phyloP scores from a whole-genome alignment of 2,113 vertebrate genomes.

The Martes martes region DNA sequence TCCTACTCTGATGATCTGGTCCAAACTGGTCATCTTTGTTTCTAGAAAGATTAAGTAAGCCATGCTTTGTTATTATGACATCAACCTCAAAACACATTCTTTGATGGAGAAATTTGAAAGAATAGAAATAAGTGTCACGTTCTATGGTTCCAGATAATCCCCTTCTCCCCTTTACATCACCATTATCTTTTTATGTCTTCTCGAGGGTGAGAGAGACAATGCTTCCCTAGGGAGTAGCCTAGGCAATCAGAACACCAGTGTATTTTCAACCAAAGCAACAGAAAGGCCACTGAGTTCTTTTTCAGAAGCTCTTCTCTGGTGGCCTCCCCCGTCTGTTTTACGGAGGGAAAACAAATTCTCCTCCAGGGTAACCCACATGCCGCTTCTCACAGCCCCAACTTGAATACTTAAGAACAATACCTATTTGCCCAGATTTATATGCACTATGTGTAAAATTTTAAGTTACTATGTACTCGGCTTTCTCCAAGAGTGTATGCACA shows the following conservation, averaged over 20 bases:
- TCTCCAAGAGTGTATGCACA: neutral
- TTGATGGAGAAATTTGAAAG: conserved; percentile 21
- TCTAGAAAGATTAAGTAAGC: conserved; percentile 53
- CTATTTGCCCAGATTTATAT: neutral
- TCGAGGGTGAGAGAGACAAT: neutral
- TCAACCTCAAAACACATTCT: neutral
- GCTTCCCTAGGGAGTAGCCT: neutral
- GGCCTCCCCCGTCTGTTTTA: neutral
- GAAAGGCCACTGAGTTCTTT: neutral
- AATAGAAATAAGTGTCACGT: neutral
- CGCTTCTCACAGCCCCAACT: neutral
- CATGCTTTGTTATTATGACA: conserved; percentile 22
- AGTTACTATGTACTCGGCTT: neutral
- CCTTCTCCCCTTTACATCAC: neutral
- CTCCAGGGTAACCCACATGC: neutral
- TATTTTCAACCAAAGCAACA: neutral
- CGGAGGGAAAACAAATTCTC: neutral
- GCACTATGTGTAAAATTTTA: neutral
- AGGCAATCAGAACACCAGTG: neutral
- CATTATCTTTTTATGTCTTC: neutral
- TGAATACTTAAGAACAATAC: neutral
- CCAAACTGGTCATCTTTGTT: conserved; percentile 19
- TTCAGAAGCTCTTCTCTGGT: neutral
- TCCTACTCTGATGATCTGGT: neutral
- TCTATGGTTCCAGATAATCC: neutral